Evolutionary conservation across 2,113 vertebrate species (phyloP), one percentile per base, ranked within the genome.

Genomic region (Cichladusa arquata): DNA sequence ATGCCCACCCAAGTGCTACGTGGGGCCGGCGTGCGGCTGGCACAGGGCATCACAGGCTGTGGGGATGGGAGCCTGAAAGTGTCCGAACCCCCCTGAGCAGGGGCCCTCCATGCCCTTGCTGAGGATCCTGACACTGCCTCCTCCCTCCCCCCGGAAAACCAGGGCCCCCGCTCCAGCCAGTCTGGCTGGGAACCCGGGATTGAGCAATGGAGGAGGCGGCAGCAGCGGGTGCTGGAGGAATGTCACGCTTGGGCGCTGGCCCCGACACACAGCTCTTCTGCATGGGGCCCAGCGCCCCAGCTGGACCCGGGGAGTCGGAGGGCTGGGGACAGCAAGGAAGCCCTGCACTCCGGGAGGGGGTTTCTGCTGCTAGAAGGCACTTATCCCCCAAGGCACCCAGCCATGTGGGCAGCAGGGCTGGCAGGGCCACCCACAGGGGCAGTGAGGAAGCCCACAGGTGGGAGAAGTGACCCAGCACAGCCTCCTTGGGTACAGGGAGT

Each of bases 191-290:
- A 96, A 95, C 54, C 54, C 50, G 6, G 90, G 92, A 96, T 97
- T 97, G 95, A 96, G 95, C 96, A 97, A 97, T 15, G 12, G 62
- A 89, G 93, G 79, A 96, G 93, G 94, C 91, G 58, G 77, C 34
- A 40, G 92, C 65, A 70, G 88, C 69, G 73, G 91, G 93, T 60
- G 86, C 90, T 60, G 73, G 78, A 95, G 88, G 96, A 96, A 96
- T 95, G 93, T 94, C 93, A 93, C 40, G 71, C 95, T 94, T 62
- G 44, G 92, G 89, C 74, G 29, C 95, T 90, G 91, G 91, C 88
- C 82, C 78, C 56, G 2, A 73, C 31, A 3, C 28, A 6, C 31
- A 44, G 88, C 71, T 66, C 67, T 66, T 53, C 71, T 72, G 78
- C 86, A 3, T 64, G 74, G 60, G 92, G 86, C 86, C 82, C 67